phyloP scores from a whole-genome alignment of 2,888 invertebrate species.

The Stomorhina lunata region DNA sequence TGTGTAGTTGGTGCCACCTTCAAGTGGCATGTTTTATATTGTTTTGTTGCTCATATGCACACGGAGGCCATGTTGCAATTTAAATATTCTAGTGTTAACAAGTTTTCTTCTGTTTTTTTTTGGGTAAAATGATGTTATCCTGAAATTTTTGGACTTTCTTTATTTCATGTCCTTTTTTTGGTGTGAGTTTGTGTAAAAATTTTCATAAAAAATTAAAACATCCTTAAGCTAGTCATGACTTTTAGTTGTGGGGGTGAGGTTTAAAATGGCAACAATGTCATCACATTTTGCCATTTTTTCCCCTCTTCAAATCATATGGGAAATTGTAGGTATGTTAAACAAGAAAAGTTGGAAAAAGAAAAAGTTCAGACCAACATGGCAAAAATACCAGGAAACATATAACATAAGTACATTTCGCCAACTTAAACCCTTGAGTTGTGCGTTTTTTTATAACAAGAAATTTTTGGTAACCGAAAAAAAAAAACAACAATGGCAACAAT shows the following conservation, averaged over 20 bases:
- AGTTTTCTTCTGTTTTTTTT: neutral
- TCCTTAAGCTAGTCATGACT: neutral
- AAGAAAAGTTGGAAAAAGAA: neutral
- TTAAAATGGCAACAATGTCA: slow-evolving; percentile 30
- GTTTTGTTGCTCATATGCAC: neutral
- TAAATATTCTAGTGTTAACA: slow-evolving; percentile 44
- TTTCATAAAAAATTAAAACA: slow-evolving; percentile 50
- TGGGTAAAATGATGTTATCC: neutral
- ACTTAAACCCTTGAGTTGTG: neutral
- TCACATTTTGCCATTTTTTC: neutral
- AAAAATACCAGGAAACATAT: slow-evolving; percentile 4
- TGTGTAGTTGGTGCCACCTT: neutral
- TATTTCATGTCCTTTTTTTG: neutral
- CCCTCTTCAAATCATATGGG: slow-evolving; percentile 19
- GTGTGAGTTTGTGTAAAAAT: neutral
- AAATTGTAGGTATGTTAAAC: slow-evolving; percentile 15
- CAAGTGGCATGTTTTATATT: slow-evolving; percentile 17
- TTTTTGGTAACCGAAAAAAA: neutral
- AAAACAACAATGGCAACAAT: neutral
- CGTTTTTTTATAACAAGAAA: neutral
- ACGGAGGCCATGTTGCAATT: slow-evolving; percentile 47
- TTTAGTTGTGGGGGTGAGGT: neutral
- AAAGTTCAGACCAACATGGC: slow-evolving; percentile 25
- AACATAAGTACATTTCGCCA: neutral
- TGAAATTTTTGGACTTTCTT: slow-evolving; percentile 6